A percentile compares a stretch with the other conserved stretches of the same genome.
Evolutionary conservation across 2,797 vertebrate genomes (phyloP).

Genomic region (Anas bahamensis): DNA sequence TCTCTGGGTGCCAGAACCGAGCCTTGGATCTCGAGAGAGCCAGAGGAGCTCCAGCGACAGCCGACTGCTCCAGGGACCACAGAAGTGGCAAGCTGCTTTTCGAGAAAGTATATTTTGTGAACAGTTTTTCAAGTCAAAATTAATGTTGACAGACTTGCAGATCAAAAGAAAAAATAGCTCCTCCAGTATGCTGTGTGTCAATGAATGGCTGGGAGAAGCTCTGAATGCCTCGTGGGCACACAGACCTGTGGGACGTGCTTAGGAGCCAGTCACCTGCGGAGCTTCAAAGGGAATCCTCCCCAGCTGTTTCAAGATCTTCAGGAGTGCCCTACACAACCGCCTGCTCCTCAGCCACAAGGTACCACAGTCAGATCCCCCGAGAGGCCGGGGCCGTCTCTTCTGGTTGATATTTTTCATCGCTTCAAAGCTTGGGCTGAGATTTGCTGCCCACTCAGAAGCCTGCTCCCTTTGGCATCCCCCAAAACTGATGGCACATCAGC

Average conservation of each 20-base stretch:
- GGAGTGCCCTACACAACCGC: not conserved
- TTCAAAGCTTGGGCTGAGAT: not conserved
- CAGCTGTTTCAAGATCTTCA: not conserved
- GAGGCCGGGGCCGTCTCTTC: not conserved
- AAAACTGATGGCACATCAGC: not conserved
- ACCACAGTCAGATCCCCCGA: not conserved
- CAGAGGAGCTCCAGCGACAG: not conserved
- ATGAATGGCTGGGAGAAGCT: not conserved
- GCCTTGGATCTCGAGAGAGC: not conserved
- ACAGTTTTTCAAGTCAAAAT: not conserved
- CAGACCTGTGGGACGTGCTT: not conserved
- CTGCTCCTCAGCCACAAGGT: not conserved
- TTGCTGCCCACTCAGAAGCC: not conserved
- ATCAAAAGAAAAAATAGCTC: not conserved
- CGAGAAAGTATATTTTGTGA: not conserved
- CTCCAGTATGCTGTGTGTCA: not conserved
- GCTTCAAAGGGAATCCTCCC: not conserved
- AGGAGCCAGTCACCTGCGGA: not conserved
- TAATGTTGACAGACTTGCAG: not conserved
- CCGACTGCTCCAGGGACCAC: not conserved
- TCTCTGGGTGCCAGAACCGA: not conserved
- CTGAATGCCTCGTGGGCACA: not conserved
- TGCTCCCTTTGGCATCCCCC: constrained; percentile 16
- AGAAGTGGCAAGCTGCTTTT: not conserved
- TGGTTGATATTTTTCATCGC: not conserved